Evolutionary conservation across 2,888 invertebrate genomes (phyloP).

Genomic region (Cordilura impudica): DNA sequence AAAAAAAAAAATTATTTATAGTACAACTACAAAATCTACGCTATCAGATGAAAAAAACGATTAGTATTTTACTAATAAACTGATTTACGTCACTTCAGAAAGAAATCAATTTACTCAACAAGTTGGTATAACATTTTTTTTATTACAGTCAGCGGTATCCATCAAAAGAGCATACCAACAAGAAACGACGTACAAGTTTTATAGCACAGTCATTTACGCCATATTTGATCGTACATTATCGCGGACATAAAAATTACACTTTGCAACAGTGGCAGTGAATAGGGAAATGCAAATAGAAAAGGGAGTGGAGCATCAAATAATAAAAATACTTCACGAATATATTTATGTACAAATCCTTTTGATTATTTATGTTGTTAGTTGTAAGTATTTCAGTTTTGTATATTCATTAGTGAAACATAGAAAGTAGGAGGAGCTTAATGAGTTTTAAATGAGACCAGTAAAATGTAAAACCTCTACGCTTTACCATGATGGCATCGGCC

Average conservation of each 20-base stretch:
- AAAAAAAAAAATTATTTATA: no score
- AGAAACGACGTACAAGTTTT: conserved; percentile 33
- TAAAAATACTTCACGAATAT: background rate
- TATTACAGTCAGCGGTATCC: conserved; percentile 22
- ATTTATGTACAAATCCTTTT: background rate
- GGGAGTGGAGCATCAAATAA: conserved; percentile 32
- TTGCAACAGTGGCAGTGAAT: conserved; percentile 36
- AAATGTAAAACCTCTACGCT: conserved; percentile 12
- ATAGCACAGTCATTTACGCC: conserved; percentile 28
- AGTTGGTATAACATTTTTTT: background rate
- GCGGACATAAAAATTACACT: conserved; percentile 25
- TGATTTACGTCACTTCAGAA: conserved; percentile 27
- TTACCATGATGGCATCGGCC: background rate
- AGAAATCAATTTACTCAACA: conserved; percentile 30
- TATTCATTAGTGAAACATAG: background rate
- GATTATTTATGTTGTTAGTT: background rate
- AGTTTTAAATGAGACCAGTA: conserved; percentile 42
- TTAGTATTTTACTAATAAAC: conserved; percentile 6
- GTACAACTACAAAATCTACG: no score
- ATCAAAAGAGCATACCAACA: conserved; percentile 27
- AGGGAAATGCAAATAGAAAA: background rate
- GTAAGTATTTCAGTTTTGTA: background rate
- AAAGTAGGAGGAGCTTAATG: conserved; percentile 46
- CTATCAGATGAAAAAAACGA: background rate
- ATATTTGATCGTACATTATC: conserved; percentile 40